Conservation (phyloP, 2,888 invertebrate genomes). For the Drosophila mayaguana region DNA sequence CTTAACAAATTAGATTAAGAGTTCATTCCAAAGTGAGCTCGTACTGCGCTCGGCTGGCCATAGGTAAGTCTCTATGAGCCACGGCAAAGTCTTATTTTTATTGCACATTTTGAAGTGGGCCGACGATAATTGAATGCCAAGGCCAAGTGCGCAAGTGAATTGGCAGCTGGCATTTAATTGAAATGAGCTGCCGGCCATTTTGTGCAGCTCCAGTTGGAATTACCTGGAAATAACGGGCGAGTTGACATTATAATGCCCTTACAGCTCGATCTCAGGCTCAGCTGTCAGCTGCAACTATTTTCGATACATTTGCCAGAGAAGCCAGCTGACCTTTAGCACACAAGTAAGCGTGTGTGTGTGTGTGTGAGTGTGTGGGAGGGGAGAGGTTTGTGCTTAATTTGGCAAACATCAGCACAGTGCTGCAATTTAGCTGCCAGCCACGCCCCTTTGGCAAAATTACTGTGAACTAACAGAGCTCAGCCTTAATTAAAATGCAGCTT, state of each 20-base stretch:
- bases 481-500: slow-evolving; percentile 23
- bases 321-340: slow-evolving; percentile 47
- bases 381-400: slow-evolving; percentile 43
- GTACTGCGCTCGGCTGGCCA: background rate
- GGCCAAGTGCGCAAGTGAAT: slow-evolving; percentile 24
- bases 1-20: background rate
- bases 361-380: background rate
- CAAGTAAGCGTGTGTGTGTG: background rate
- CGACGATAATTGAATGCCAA: slow-evolving; percentile 48
- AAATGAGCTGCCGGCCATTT: background rate
- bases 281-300: slow-evolving; percentile 9
- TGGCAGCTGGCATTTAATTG: slow-evolving; percentile 35
- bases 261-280: background rate
- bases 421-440: slow-evolving; percentile 3
- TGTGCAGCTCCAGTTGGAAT: background rate
- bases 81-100: background rate
- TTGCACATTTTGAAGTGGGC: background rate
- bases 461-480: background rate
- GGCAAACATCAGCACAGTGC: slow-evolving; percentile 21
- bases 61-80: background rate
- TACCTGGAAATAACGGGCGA: background rate
- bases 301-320: slow-evolving; percentile 19
- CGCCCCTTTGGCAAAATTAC: slow-evolving; percentile 2
- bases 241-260: slow-evolving; percentile 8
- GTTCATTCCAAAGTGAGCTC: background rate